Evolutionary conservation across 1,140 invertebrate genomes (phyloP), one percentile per base, ranked within the genome.

Genomic region (Drosophila neocordata): DNA sequence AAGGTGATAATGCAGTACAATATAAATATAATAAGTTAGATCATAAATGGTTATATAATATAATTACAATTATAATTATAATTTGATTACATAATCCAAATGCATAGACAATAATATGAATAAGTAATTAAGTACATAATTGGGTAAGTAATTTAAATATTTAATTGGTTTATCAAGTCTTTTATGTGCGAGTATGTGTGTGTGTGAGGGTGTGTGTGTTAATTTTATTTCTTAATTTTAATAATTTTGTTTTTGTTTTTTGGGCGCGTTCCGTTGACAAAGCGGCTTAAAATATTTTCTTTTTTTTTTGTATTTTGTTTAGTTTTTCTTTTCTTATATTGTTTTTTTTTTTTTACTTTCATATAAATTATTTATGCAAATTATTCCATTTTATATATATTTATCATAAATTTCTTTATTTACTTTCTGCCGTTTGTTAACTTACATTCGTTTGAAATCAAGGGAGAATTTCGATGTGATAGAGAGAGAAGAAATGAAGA

Each of bases 251-350:
- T 44, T 13, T 31, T 44, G 31, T 62, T 48, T 41, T 76, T 87
- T 88, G 78, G 78, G 83, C 82, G 82, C 82, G 79, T 87, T 85
- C 74, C 69, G 70, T 85, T 69, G 82, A 85, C 82, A 65, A 74
- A 75, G 82, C 82, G 82, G 82, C 82, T 85, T 82, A 67, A 75
- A 82, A 78, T 81, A 71, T 56, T 35, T n/a, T n/a, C n/a, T n/a
- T n/a, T n/a, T n/a, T n/a, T n/a, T 73, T 58, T 57, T 38, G 24
- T 35, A 57, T 67, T 41, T 41, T 24, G 35, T 48, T 22, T 52
- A 9, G 38, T 59, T 34, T 37, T 8, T 22, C 2, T 35, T n/a
- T n/a, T n/a, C n/a, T n/a, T n/a, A n/a, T n/a, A n/a, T n/a, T 65
- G 52, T 22, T 48, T 55, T 31, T 31, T 0, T 65, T 52, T 22